Evolutionary conservation across 2,888 invertebrate species (phyloP), one percentile per base, ranked within the genome.

Genomic region (Oscheius sp.): DNA sequence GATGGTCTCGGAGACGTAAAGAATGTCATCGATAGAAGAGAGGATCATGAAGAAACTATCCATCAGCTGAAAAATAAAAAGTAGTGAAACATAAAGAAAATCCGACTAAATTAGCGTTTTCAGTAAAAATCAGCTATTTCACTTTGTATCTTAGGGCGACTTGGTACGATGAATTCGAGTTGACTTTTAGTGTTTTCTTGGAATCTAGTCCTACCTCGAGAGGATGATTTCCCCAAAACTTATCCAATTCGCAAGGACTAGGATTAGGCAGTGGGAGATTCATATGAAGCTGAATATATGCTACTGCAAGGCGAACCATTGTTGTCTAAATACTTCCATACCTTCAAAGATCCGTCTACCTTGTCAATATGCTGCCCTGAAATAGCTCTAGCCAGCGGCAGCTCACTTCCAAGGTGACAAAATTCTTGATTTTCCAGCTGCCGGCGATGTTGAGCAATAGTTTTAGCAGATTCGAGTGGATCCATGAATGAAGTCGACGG

Each of bases 1-100:
- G 86, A 98, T 97, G 85, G 97, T 97, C 90, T 98, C 98, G 83
- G 96, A 97, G 90, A 98, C 95, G 90, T 98, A 98, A 87, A 98
- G 91, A 90, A 98, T 95, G 87, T 95, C 91, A 77, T 95, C 96
- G 88, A 95, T 95, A 78, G 94, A 92, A 63, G 94, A 94, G 80
- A 98, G 91, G 38, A 95, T 93, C 87, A 98, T 91, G 81, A 95
- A 94, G 88, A 98, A 98, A 59, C 97, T 97, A 88, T 98, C 98
- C 87, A 97, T 89, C 74, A 95, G 94, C 95, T 89, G 82, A 59
- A 86, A 67, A n/a, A n/a, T 14, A 14, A 54, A 36, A n/a, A 47
- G 17, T 22, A 63, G 26, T n/a, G 47, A 17, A 28, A 36, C 33
- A 24, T n/a, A 59, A 28, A 33, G 30, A 14, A 36, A 36, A 14